These are phyloP conservation scores for Epizoanthus ramosus DNA, from an alignment of 92 coral and sea anemone genomes.

Conservation along the genomic window DNA sequence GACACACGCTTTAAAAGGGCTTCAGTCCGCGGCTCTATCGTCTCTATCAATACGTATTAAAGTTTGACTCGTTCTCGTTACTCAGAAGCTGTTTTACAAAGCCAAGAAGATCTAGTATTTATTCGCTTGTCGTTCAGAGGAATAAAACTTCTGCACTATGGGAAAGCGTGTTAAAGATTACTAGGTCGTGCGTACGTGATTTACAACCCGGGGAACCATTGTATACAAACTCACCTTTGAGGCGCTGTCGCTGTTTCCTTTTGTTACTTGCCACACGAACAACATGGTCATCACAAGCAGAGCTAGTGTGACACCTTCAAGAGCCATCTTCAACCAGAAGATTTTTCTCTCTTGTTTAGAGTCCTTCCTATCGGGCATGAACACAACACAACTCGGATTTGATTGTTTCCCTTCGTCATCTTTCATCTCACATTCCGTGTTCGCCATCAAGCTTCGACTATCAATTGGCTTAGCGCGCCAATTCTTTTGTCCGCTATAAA, in stretches of 20 bases:
- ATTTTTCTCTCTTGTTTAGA: slow-evolving; percentile 50
- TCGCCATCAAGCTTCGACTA: slow-evolving; percentile 10
- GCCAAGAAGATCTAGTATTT: too few species aligned
- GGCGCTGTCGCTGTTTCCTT: slow-evolving; percentile 9
- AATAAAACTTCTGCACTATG: not conserved
- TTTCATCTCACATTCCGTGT: slow-evolving; percentile 19
- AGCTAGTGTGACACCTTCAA: slow-evolving; percentile 57
- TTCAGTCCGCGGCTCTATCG: too few species aligned
- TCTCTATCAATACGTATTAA: too few species aligned
- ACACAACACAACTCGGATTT: not conserved
- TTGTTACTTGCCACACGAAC: slow-evolving; percentile 81
- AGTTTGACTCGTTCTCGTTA: too few species aligned
- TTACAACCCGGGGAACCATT: not conserved
- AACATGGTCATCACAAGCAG: slow-evolving; percentile 63
- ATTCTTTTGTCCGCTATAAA: not conserved
- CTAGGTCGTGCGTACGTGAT: not conserved
- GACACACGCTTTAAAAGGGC: too few species aligned
- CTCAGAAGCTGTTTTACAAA: too few species aligned
- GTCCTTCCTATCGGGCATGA: slow-evolving; percentile 6
- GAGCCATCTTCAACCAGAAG: slow-evolving; percentile 66
- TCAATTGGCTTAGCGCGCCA: not conserved
- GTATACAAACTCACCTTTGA: slow-evolving; percentile 39
- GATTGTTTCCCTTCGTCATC: not conserved
- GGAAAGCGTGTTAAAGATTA: not conserved
- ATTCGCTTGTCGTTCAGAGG: not conserved